Base-by-base conservation (phyloP, 2,888 invertebrate species). In the Patella depressa region DNA sequence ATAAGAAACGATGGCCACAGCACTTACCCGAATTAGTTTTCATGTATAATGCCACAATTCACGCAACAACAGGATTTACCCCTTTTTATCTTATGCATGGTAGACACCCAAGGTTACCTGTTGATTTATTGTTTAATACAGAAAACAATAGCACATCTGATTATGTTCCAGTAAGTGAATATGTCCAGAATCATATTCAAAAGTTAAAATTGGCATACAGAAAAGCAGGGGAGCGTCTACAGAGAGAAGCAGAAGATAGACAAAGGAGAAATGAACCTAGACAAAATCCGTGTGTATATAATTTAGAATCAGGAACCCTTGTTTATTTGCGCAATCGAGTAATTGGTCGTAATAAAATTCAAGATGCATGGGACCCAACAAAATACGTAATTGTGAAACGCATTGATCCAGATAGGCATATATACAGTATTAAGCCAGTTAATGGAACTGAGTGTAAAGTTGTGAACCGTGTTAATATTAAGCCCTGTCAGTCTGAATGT, bases 51-150 rank as follows among this genome's bases (percentile, higher is more conserved):
- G n/a, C 70, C 17, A 79, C 74, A 12, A 73, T 72, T 19, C 79
- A 79, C 54, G 45, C 65, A 15, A n/a, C 73, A 5, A 77, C 79
- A 53, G 77, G 75, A 7, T 77, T 72, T 59, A 71, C 79, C 15
- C 76, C 76, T 15, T 73, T 76, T 71, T 74, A 71, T 45, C 19
- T 80, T 19, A 72, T 80, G 19, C 80, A 78, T 69, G 78, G 81
- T 5, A 53, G 78, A 53, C 79, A 81, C 77, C 79, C 24, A 15
- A 19, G 57, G 34, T 29, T 80, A 19, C 78, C 79, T 24, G 73
- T 79, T 19, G 79, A 78, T 69, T 19, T 73, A 11, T n/a, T 79
- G n/a, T 74, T 78, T 29, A 75, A 72, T n/a, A 12, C 12, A 15
- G 17, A 14, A 7, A 57, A 57, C 15, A 17, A 83, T 59, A n/a